These are phyloP conservation scores for Poeciliopsis retropinna DNA, from an alignment of 2,113 vertebrate genomes.

Conservation along the genomic window DNA sequence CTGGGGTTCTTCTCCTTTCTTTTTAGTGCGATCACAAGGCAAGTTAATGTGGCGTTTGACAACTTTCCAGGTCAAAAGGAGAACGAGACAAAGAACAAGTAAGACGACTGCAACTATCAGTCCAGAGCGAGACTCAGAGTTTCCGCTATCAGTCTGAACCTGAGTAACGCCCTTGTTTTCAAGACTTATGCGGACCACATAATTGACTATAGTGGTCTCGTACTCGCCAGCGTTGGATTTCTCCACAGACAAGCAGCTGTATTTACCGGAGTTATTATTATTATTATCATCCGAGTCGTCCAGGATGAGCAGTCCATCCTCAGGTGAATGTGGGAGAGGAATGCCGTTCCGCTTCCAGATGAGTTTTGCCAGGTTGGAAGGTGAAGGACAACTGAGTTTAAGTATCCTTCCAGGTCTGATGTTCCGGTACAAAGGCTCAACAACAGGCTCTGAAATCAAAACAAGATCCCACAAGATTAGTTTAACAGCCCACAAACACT, in stretches of 20 bases:
- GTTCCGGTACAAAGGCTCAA: constrained; percentile 14
- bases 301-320: constrained; percentile 69
- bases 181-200: constrained; percentile 44
- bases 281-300: constrained; percentile 32
- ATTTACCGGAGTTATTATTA: constrained; percentile 55
- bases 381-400: constrained; percentile 63
- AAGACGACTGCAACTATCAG: constrained; percentile 44
- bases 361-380: constrained; percentile 73
- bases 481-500: neutral
- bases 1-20: neutral
- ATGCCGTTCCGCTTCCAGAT: constrained; percentile 61
- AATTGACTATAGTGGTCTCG: constrained; percentile 34
- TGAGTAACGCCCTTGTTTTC: neutral
- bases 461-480: neutral
- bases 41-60: constrained; percentile 69
- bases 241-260: constrained; percentile 76
- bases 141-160: too few species aligned
- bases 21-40: constrained; percentile 31
- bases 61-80: constrained; percentile 76
- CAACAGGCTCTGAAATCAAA: constrained; percentile 61
- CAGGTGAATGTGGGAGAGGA: constrained; percentile 19
- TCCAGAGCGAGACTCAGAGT: constrained; percentile 33
- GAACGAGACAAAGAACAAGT: constrained; percentile 59
- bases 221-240: constrained; percentile 51
- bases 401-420: constrained; percentile 56